A percentile compares a stretch with the other conserved stretches of the same genome.
Conservation (phyloP, 2,888 invertebrate genomes). For the Melieria omissa region DNA sequence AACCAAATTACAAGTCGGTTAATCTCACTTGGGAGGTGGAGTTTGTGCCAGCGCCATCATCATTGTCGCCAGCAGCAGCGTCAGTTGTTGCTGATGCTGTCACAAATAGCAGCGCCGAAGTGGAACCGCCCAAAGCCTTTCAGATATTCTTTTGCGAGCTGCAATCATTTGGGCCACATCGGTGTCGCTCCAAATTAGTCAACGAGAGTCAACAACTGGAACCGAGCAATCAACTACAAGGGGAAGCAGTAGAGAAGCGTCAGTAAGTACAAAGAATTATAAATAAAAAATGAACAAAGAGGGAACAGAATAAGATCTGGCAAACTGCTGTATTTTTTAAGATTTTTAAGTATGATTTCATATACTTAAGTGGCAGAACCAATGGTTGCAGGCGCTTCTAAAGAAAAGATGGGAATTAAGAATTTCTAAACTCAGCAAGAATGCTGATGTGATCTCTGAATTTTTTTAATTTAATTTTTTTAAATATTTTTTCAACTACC, state of each 20-base stretch:
- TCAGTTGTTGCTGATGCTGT: constrained; percentile 36
- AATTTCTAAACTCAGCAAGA: too few relatives aligned
- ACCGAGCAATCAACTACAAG: constrained; percentile 34
- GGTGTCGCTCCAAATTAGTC: constrained; percentile 73
- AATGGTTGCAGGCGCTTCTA: too few relatives aligned
- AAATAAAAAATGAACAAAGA: constrained; percentile 6
- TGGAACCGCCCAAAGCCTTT: constrained; percentile 71
- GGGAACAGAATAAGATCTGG: background rate
- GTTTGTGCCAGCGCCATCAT: constrained; percentile 52
- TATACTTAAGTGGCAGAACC: too few relatives aligned
- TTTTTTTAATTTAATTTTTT: background rate
- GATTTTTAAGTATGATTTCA: too few relatives aligned
- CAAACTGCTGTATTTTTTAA: background rate
- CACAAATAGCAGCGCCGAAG: constrained; percentile 56
- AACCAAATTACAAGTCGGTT: constrained; percentile 67
- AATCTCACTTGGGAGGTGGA: constrained; percentile 67
- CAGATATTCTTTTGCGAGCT: constrained; percentile 82
- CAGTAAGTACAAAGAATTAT: constrained; percentile 24
- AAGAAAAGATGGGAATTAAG: too few relatives aligned
- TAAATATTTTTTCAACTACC: background rate
- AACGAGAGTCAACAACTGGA: constrained; percentile 51
- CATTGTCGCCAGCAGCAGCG: background rate
- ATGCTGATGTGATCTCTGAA: too few relatives aligned
- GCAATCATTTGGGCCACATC: constrained; percentile 81
- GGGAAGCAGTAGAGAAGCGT: constrained; percentile 9